phyloP scores from a whole-genome alignment of 2,888 invertebrate species.

The Boloria euphrosyne region DNA sequence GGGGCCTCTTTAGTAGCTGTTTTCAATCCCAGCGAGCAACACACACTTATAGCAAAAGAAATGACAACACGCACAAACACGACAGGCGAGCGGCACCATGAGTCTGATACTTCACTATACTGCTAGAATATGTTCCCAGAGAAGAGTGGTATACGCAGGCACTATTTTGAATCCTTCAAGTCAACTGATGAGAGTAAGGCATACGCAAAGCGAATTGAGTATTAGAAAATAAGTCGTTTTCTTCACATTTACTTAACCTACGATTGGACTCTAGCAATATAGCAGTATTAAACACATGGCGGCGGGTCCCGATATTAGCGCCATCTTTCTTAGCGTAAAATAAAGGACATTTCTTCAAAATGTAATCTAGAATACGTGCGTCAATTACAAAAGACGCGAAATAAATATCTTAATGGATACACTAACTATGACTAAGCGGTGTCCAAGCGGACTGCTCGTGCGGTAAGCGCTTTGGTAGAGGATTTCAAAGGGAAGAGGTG shows the following conservation, averaged over 20 bases:
- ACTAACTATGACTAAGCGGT: constrained; percentile 46
- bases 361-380: not conserved
- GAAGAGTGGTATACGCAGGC: too few relatives aligned
- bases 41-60: constrained; percentile 5
- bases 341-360: too few relatives aligned
- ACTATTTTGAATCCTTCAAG: too few relatives aligned
- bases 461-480: constrained; percentile 38
- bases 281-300: not conserved
- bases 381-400: constrained; percentile 9
- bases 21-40: constrained; percentile 1
- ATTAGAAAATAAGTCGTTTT: too few relatives aligned
- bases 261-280: too few relatives aligned
- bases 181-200: too few relatives aligned
- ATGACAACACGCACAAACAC: constrained; percentile 29
- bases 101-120: too few relatives aligned
- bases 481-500: constrained; percentile 19
- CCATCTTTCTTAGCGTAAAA: constrained; percentile 31
- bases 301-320: constrained; percentile 41
- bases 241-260: too few relatives aligned
- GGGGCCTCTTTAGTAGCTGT: too few relatives aligned
- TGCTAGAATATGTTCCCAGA: too few relatives aligned
- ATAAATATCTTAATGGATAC: constrained; percentile 38
- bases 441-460: constrained; percentile 32
- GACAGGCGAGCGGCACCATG: constrained; percentile 18
- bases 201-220: too few relatives aligned